Evolutionary conservation across 2,888 invertebrate species (phyloP).

Genomic region (Perithous albicinctus): DNA sequence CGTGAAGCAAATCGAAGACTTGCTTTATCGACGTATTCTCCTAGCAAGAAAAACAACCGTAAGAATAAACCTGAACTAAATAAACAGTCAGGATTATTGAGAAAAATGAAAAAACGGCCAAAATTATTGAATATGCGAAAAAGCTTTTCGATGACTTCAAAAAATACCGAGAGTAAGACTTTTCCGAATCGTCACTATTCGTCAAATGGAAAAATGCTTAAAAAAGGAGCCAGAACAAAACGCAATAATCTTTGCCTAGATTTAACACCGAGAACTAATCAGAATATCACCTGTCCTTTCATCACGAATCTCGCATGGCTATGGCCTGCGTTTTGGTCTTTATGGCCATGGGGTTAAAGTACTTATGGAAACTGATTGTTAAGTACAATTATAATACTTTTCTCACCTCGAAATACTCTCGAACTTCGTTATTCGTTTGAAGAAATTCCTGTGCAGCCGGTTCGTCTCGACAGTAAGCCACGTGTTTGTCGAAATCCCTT

Average conservation of each 20-base stretch:
- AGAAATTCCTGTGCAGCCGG: conserved; percentile 93
- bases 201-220: too few relatives aligned
- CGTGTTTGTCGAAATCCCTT: conserved; percentile 97
- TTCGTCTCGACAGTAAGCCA: conserved; percentile 95
- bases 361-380: not conserved
- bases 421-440: conserved; percentile 88
- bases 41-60: not conserved
- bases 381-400: conserved; percentile 4
- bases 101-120: not conserved
- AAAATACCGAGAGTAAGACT: not conserved
- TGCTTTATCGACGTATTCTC: not conserved
- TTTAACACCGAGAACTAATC: not conserved
- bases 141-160: not conserved
- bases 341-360: conserved; percentile 6
- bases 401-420: conserved; percentile 93
- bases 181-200: conserved; percentile 2
- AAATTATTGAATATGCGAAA: conserved; percentile 9
- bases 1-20: not conserved
- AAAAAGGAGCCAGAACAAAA: conserved; percentile 27
- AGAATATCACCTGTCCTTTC: not conserved
- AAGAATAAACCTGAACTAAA: not conserved
- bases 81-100: not conserved
- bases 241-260: not conserved
- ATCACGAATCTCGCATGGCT: not conserved
- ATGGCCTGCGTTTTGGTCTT: conserved; percentile 17